phyloP scores from a whole-genome alignment of 2,888 invertebrate species.

The Caenorhabditis sp. region DNA sequence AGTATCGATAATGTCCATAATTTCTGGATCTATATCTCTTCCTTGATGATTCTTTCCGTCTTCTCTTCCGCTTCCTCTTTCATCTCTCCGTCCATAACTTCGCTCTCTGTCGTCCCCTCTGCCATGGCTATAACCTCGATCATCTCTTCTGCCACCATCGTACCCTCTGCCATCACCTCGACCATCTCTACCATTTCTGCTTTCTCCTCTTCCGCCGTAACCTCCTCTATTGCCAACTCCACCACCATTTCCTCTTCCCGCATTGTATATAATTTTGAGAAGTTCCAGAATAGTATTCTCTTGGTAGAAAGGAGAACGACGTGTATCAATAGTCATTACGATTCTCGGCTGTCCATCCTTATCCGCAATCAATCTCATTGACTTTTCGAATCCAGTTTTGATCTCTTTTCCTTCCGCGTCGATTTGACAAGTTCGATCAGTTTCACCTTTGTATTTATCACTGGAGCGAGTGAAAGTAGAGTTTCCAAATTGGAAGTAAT shows the following conservation, averaged over 20 bases:
- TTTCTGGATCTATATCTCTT: constrained; percentile 2
- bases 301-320: not conserved
- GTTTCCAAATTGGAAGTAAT: not conserved
- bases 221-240: not conserved
- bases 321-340: constrained; percentile 22
- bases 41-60: constrained; percentile 3
- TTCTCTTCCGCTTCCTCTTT: not conserved
- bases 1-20: not conserved
- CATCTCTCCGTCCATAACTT: not conserved
- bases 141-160: constrained; percentile 4
- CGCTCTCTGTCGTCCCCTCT: not conserved
- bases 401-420: constrained; percentile 14
- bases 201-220: not conserved
- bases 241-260: not conserved
- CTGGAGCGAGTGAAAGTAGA: not conserved
- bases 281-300: not conserved
- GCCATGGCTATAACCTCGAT: too few species aligned
- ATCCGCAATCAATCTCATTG: constrained; percentile 11
- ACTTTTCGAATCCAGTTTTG: constrained; percentile 29
- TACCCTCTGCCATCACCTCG: not conserved
- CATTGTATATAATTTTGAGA: not conserved
- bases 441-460: not conserved
- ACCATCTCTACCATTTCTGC: constrained; percentile 5
- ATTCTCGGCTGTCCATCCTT: constrained; percentile 2
- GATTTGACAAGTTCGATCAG: not conserved